Percentiles rank a stretch among this genome's conserved stretches.
Evolutionary conservation across 2,113 vertebrate species (phyloP).

Genomic region (Phyllostomus discolor): DNA sequence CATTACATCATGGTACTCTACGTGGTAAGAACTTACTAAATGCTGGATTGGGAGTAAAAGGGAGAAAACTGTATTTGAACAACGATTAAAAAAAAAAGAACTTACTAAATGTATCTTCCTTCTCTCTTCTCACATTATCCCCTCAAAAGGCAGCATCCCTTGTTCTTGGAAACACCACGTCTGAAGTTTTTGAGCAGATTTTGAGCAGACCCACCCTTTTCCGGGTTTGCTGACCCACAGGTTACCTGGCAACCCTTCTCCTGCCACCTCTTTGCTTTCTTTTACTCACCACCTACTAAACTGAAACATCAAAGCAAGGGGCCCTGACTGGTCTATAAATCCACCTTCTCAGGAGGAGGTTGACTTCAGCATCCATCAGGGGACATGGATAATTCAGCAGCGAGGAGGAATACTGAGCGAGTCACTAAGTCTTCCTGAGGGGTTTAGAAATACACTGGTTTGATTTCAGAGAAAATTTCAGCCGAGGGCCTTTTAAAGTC

Average conservation of each 20-base stretch:
- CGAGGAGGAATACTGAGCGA: constrained; percentile 3
- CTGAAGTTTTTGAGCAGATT: neutral
- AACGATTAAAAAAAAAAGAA: too few species aligned
- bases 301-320: neutral
- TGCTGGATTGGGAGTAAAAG: too few species aligned
- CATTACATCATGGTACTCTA: neutral
- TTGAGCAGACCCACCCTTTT: neutral
- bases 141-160: neutral
- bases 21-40: neutral
- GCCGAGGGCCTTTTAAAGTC: neutral
- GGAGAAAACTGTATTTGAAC: too few species aligned
- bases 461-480: neutral
- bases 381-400: constrained; percentile 30
- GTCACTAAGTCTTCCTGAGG: neutral
- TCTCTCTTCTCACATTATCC: neutral
- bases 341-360: neutral
- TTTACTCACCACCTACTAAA: neutral
- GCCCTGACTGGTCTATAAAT: neutral
- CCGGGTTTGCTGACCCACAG: neutral
- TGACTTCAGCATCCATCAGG: neutral
- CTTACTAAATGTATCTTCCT: neutral
- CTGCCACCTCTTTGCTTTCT: neutral
- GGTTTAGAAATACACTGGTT: constrained; percentile 19
- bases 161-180: neutral
- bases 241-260: neutral